phyloP scores from a whole-genome alignment of 2,797 vertebrate species.

The Sylvia borin region DNA sequence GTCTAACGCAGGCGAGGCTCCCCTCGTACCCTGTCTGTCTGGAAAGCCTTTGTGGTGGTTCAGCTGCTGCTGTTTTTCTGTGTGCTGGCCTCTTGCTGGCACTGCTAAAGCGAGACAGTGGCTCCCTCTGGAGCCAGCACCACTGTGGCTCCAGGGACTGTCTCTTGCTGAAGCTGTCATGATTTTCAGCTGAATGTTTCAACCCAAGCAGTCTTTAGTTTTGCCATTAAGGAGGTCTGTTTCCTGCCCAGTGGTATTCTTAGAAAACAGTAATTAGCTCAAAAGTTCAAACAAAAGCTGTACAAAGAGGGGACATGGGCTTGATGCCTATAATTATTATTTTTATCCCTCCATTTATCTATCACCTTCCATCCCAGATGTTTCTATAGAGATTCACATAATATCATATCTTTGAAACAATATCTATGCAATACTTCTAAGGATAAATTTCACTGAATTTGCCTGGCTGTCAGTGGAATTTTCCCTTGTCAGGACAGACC shows the following conservation, averaged over 20 bases:
- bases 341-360: not conserved
- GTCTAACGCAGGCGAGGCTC: not conserved
- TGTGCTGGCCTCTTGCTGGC: not conserved
- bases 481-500: not conserved
- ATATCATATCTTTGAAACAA: not conserved
- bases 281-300: not conserved
- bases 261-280: not conserved
- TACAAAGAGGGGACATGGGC: not conserved
- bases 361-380: not conserved
- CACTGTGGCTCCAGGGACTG: not conserved
- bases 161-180: not conserved
- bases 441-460: not conserved
- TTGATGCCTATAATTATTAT: not conserved
- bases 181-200: not conserved
- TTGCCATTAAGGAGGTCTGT: not conserved
- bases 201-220: not conserved
- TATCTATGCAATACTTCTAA: not conserved
- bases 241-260: not conserved
- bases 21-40: not conserved
- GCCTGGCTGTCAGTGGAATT: not conserved
- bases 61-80: not conserved
- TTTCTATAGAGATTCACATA: not conserved
- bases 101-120: constrained; percentile 45
- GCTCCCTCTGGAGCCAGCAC: constrained; percentile 70
- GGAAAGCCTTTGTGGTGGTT: not conserved